Conservation (phyloP, 2,797 vertebrate species). For the Falco biarmicus region DNA sequence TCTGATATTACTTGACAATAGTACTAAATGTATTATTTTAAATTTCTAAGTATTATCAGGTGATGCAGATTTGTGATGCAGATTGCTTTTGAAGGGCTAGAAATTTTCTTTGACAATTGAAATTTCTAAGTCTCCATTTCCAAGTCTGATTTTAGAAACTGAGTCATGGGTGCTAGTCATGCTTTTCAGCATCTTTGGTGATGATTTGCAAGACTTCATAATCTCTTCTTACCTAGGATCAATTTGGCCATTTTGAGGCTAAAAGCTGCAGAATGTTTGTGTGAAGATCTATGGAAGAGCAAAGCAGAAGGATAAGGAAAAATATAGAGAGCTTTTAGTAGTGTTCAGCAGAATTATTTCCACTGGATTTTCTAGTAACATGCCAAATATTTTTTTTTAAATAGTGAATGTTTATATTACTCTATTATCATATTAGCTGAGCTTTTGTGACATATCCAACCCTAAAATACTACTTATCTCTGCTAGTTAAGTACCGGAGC, state of each 20-base stretch:
- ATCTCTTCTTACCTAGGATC: background rate
- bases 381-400: background rate
- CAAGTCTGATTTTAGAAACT: background rate
- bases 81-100: background rate
- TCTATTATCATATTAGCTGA: background rate
- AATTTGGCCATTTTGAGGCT: background rate
- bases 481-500: background rate
- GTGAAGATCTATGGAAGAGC: background rate
- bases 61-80: background rate
- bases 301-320: background rate
- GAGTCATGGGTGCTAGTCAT: background rate
- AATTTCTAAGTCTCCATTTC: background rate
- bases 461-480: background rate
- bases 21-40: background rate
- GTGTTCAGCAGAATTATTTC: background rate
- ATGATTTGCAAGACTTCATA: background rate
- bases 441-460: background rate
- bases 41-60: background rate
- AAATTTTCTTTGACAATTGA: background rate
- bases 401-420: background rate
- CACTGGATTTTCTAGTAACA: background rate
- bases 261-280: background rate
- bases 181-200: background rate
- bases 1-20: background rate
- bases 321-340: background rate